Evolutionary conservation across 2,113 vertebrate genomes (phyloP), one percentile per base, ranked within the genome.

Genomic region (Mystacornis crossleyi): DNA sequence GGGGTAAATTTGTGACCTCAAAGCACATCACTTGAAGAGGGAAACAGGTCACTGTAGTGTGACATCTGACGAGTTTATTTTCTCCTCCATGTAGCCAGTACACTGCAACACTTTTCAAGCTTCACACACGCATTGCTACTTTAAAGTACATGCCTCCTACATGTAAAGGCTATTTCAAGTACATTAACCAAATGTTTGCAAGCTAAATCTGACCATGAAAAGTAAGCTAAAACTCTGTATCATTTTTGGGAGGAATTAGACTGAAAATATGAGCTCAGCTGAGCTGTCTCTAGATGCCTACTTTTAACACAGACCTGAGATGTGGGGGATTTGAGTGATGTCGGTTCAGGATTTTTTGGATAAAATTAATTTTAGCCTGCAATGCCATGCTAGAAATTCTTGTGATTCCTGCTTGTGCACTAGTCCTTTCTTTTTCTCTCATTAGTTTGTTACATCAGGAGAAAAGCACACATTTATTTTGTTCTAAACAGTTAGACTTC

Each of bases 51-150:
- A 10, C 40, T 87, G 70, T 10, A 69, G 29, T 60, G 42, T 77
- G 61, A 43, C 54, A 90, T 55, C 34, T 77, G 80, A 33, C 4
- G n/a, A 60, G 58, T 67, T 88, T 89, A 60, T 95, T 93, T 95
- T 90, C 67, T 89, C 34, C 54, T 67, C 28, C 13, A 2, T 6
- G 3, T 18, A 86, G 42, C 40, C 78, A 66, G 53, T 83, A 24
- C 58, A 40, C 40, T 24, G 23, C 51, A 66, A 72, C 11, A 62
- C 19, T 64, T 90, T 78, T 71, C 61, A 86, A 82, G 47, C 34
- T 90, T 85, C 57, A 48, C 18, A n/a, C 29, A 34, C 15, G 2
- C 43, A 57, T 57, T 90, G 38, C 85, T 89, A 28, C 86, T 93
- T 93, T 75, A 60, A 88, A 94, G 25, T 28, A 48, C 33, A 25